Base-by-base conservation (phyloP, 2,797 vertebrate species). In the Avahi laniger region DNA sequence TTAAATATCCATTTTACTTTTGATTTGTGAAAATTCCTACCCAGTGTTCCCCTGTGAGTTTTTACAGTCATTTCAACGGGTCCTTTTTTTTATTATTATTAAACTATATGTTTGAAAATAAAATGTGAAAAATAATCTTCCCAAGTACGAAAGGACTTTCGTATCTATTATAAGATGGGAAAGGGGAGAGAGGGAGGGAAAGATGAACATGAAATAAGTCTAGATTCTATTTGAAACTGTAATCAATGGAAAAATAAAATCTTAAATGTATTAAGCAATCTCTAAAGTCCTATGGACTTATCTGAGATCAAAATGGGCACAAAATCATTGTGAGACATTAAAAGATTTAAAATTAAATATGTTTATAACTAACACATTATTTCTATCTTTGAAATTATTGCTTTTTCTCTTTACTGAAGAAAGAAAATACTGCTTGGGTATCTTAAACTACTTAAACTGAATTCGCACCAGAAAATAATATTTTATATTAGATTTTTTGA, bases 301-400 rank as follows among this genome's bases (percentile, higher is more conserved):
- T 2, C 7, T 48, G 73, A 63, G 13, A 65, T 75, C 3, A 41
- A 82, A 93, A 81, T 35, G 22, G 79, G 54, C n/a, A 93, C 26
- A 89, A 43, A 82, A 83, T 83, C 38, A 0, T 87, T 69, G 35
- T 33, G 7, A 95, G 26, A 24, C 12, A 73, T 52, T 75, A 75
- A 28, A 87, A 18, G 4, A 81, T 52, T 93, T 20, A 88, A 83
- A 91, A 63, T 93, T 88, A 89, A 2, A 73, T 26, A n/a, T 86
- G 10, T 28, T 57, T 83, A 80, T 41, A 69, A 17, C 43, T 72
- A 84, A 95, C 33, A 84, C 6, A 61, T 35, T 57, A 65, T 73
- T 72, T 86, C 8, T 46, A 18, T 11, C n/a, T 59, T 91, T 91
- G 41, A 89, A 81, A 78, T 61, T 65, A 63, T 8, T 30, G 41